Evolutionary conservation across 2,888 invertebrate species (phyloP), one percentile per base, ranked within the genome.

Genomic region (Sclerodermus sp.): DNA sequence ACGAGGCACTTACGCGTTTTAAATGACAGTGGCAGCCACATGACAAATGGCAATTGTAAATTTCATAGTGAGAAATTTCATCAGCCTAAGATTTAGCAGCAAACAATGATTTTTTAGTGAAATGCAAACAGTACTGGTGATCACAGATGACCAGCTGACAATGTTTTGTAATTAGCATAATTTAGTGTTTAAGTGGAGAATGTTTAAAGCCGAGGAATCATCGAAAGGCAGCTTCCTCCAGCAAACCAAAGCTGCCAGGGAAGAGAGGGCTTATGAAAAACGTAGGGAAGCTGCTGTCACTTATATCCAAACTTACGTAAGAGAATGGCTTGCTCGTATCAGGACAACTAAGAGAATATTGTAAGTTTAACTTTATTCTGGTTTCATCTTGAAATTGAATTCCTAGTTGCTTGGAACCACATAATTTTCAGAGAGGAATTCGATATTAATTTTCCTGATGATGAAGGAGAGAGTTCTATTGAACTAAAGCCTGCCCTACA

Each of bases 181-280:
- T 60, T 57, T 58, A 60, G 53, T 57, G 58, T 18, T 51, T 57
- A 53, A 60, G 45, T 42, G 48, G 42, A 78, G 59, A 60, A 87
- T 87, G 87, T 87, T 87, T 70, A 83, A 82, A 64, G 81, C 82
- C 63, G 78, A 82, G 29, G 85, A 87, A 64, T 85, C 84, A 31
- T 84, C 85, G 66, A 91, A 90, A 78, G 86, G 86, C 65, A 84
- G 83, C 63, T 95, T 96, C 79, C 82, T 96, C 70, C 92, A 93
- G 77, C 91, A 93, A 75, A 91, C 92, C 3, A 95, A 95, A 79
- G 90, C 89, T 23, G 94, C 95, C 12, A 83, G 96, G 53, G 91
- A 93, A 75, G 94, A 94, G 77, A 84, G 96, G 49, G 93, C 92
- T 0, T 80, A 88, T 46, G 95, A 93, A 70, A 91, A 93, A 75